Evolutionary conservation across 2,797 vertebrate genomes (phyloP).

Genomic region (Mareca strepera): DNA sequence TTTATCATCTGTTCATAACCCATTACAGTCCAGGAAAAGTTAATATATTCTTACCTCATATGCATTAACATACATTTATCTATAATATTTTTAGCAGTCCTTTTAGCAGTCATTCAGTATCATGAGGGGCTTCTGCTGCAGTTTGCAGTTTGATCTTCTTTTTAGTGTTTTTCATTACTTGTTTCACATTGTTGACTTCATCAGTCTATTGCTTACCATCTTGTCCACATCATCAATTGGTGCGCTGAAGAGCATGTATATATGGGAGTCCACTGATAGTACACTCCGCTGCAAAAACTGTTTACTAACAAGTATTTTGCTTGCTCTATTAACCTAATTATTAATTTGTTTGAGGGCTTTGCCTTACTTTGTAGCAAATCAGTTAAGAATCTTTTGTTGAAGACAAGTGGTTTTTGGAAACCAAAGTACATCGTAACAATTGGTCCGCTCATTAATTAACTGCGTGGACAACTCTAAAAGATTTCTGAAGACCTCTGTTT

Average conservation of each 20-base stretch:
- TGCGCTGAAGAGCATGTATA: neutral
- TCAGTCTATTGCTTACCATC: neutral
- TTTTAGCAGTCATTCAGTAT: neutral
- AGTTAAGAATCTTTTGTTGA: neutral
- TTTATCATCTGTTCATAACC: neutral
- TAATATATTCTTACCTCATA: neutral
- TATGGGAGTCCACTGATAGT: neutral
- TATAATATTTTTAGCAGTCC: neutral
- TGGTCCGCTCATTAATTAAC: neutral
- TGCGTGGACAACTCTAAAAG: neutral
- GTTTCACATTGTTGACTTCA: neutral
- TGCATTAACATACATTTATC: neutral
- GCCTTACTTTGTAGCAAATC: neutral
- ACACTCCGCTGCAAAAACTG: neutral
- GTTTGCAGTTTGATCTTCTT: neutral
- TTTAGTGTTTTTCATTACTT: neutral
- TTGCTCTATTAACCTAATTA: neutral
- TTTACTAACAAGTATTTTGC: neutral
- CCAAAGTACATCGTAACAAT: neutral
- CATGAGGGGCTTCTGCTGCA: neutral
- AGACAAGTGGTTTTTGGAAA: neutral
- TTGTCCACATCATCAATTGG: neutral
- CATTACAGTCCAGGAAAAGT: neutral
- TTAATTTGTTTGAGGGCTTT: neutral
- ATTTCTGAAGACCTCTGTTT: neutral